A percentile compares a stretch with the other conserved stretches of the same genome.
These are phyloP conservation scores for Synaphobranchus kaupii DNA, from an alignment of 2,797 vertebrate species.

Conservation along the genomic window DNA sequence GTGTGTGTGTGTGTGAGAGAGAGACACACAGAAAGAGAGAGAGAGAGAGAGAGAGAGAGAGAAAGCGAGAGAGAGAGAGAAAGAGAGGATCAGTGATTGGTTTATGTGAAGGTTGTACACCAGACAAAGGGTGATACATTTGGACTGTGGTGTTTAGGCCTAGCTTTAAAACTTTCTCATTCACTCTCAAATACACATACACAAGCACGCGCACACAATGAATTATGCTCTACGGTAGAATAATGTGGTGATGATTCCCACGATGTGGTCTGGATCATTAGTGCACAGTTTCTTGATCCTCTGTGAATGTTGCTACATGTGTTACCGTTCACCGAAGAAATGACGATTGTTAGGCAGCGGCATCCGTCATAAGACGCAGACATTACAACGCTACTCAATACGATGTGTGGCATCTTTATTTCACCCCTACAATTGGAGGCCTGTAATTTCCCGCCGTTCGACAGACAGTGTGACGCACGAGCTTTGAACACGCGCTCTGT, in stretches of 20 bases:
- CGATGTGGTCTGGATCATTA: not conserved
- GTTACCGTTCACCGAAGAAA: not conserved
- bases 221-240: not conserved
- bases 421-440: constrained; percentile 13
- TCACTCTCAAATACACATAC: not conserved
- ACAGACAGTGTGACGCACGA: not conserved
- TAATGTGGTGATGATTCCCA: not conserved
- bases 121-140: not conserved
- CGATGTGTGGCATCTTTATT: constrained; percentile 9
- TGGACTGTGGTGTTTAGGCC: not conserved
- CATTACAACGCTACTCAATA: constrained; percentile 3
- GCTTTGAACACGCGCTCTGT: constrained; percentile 29
- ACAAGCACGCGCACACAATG: not conserved
- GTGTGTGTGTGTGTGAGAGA: no score
- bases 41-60: no score
- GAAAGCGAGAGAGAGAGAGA: not conserved
- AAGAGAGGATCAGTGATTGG: not conserved
- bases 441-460: constrained; percentile 1
- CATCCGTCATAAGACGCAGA: constrained; percentile 3
- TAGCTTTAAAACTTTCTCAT: not conserved
- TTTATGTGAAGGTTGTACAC: not conserved
- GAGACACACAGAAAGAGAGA: no score
- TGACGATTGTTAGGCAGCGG: not conserved
- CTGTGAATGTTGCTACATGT: not conserved
- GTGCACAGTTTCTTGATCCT: not conserved